Percentiles rank a stretch among this genome's conserved stretches.
These are phyloP conservation scores for Caenorhabditis inopinata DNA, from an alignment of 1,140 invertebrate species.

Conservation along the genomic window DNA sequence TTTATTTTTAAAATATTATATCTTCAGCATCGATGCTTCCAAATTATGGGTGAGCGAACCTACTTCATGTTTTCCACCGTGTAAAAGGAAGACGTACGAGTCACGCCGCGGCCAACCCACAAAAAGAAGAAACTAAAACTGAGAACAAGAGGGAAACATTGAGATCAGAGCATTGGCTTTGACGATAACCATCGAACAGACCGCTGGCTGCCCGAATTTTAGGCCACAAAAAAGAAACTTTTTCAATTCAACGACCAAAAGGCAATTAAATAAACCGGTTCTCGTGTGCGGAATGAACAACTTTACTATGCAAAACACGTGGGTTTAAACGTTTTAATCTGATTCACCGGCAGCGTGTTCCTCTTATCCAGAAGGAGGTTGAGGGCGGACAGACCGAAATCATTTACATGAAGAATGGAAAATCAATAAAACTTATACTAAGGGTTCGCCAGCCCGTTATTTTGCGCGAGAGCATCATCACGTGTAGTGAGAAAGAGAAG, in stretches of 20 bases:
- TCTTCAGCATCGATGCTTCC: no score
- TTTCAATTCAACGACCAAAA: not conserved
- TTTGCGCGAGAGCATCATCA: not conserved
- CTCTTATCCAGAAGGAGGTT: not conserved
- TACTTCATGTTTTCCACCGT: no score
- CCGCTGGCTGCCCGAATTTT: no score
- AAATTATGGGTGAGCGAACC: no score
- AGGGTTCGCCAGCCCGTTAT: not conserved
- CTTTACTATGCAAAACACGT: slow-evolving; percentile 5
- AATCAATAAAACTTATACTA: not conserved
- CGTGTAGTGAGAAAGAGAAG: not conserved
- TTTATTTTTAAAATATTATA: no score
- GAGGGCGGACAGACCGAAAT: not conserved
- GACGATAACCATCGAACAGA: no score
- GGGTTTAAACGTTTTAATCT: slow-evolving; percentile 10
- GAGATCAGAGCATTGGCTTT: no score
- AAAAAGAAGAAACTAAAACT: no score
- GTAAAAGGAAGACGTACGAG: no score
- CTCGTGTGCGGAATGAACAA: not conserved
- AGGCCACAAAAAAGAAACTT: no score
- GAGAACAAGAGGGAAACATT: no score
- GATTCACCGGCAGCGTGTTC: not conserved
- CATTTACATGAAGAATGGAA: not conserved
- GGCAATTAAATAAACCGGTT: not conserved
- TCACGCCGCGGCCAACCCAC: no score